Evolutionary conservation across 2,113 vertebrate genomes (phyloP).

Genomic region (Lipotes vexillifer): DNA sequence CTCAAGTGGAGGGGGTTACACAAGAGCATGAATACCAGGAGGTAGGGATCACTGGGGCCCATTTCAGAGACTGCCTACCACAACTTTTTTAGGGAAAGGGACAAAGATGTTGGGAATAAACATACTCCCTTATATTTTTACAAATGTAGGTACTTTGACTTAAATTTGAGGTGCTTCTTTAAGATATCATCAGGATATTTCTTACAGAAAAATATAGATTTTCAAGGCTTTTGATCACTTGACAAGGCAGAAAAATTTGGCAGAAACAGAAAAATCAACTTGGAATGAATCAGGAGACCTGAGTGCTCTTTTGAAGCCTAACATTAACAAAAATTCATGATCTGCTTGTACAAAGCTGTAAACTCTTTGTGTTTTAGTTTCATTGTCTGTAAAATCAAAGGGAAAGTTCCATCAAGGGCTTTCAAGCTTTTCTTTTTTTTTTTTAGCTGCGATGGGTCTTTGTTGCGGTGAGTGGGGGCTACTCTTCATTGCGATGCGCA

Average conservation of each 20-base stretch:
- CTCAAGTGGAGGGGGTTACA: not conserved
- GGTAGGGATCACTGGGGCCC: too few species aligned
- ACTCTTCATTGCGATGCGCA: too few species aligned
- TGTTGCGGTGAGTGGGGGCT: too few species aligned
- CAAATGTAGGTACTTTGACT: not conserved
- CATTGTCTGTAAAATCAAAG: not conserved
- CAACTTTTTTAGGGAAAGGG: not conserved
- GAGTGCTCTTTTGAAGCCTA: not conserved
- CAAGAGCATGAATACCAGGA: not conserved
- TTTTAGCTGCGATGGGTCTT: too few species aligned
- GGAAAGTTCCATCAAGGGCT: not conserved
- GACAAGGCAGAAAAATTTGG: not conserved
- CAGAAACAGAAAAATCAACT: not conserved
- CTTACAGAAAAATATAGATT: not conserved
- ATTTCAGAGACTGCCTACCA: not conserved
- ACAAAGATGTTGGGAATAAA: not conserved
- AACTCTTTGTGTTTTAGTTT: not conserved
- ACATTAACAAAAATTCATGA: slow-evolving; percentile 20
- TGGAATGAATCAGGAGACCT: not conserved
- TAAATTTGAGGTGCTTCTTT: not conserved
- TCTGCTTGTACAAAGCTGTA: not conserved
- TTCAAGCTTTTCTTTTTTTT: not conserved
- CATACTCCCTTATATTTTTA: not conserved
- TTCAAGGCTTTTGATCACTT: not conserved
- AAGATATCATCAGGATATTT: not conserved